Base-by-base conservation (phyloP, 1,140 invertebrate genomes). In the Eueides isabella region DNA sequence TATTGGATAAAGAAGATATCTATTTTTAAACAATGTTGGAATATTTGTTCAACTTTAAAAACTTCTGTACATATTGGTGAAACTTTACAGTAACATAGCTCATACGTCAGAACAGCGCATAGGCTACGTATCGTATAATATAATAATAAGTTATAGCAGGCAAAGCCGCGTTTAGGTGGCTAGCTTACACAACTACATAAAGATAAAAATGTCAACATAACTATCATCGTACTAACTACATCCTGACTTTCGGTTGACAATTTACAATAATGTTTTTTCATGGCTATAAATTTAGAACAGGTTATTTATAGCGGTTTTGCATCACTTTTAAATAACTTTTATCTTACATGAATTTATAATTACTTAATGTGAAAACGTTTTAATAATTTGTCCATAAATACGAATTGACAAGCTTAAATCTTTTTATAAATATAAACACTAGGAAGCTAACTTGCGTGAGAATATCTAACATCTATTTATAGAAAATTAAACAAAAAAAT, bases 311-410 rank as follows among this genome's bases (percentile, higher is more conserved):
- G 16, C 19, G n/a, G n/a, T 48, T 48, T 48, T 19, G 41, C 41
- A 48, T 48, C n/a, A 48, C 41, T 48, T 48, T 48, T 48, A 48
- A 48, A n/a, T 19, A 48, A 48, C 41, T 48, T 48, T 48, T 48
- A 48, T 48, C n/a, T 48, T 48, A 48, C 41, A 19, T 23, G 41
- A 19, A 48, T 48, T 48, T 48, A 23, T 48, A 48, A 48, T 48
- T 48, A 48, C 0, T 48, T 48, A 48, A 48, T 48, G 41, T 48
- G 16, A 48, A 48, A 9, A 9, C 41, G n/a, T 7, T 48, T 19
- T 19, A 48, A 48, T 48, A 48, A 48, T 19, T 48, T 48, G n/a
- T 9, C 19, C 19, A 19, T 48, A 23, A 48, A 19, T 23, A 48
- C 41, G 9, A 23, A 19, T 7, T 23, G 1, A 9, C 2, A 5